phyloP scores from a whole-genome alignment of 2,797 vertebrate species.

The Sphenopsis melanotis region DNA sequence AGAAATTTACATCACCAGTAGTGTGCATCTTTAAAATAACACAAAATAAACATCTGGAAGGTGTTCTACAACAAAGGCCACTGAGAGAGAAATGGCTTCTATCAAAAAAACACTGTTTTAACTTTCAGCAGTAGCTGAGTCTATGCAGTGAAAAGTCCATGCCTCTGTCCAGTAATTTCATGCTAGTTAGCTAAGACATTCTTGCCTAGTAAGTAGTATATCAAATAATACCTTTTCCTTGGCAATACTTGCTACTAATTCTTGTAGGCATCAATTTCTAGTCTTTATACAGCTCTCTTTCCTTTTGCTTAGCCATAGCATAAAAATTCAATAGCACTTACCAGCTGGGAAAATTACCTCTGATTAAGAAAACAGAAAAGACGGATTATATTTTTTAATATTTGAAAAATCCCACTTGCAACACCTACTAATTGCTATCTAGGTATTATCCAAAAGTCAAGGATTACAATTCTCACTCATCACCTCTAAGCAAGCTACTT shows the following conservation, averaged over 20 bases:
- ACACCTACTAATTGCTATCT: not conserved
- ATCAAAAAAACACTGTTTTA: not conserved
- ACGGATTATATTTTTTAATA: conserved; percentile 8
- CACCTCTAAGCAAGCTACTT: not conserved
- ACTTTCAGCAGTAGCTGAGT: not conserved
- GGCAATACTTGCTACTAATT: not conserved
- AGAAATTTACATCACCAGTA: not conserved
- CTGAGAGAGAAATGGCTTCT: not conserved
- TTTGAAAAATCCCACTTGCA: conserved; percentile 13
- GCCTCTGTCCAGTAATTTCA: conserved; percentile 2
- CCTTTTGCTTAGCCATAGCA: conserved; percentile 30
- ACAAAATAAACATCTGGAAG: not conserved
- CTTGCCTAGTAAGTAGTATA: not conserved
- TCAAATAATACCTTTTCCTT: conserved; percentile 20
- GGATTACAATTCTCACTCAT: not conserved
- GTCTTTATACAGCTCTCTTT: conserved; percentile 16
- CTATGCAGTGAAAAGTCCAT: not conserved
- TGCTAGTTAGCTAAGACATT: conserved; percentile 1
- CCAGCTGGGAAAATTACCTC: conserved; percentile 32
- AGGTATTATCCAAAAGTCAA: conserved; percentile 13
- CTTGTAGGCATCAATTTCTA: conserved; percentile 26
- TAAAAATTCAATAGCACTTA: conserved; percentile 37
- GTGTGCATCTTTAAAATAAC: not conserved
- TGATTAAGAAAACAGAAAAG: conserved; percentile 17
- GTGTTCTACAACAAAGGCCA: not conserved